Conservation (phyloP, 1,140 invertebrate genomes). For the Colletes gigas region DNA sequence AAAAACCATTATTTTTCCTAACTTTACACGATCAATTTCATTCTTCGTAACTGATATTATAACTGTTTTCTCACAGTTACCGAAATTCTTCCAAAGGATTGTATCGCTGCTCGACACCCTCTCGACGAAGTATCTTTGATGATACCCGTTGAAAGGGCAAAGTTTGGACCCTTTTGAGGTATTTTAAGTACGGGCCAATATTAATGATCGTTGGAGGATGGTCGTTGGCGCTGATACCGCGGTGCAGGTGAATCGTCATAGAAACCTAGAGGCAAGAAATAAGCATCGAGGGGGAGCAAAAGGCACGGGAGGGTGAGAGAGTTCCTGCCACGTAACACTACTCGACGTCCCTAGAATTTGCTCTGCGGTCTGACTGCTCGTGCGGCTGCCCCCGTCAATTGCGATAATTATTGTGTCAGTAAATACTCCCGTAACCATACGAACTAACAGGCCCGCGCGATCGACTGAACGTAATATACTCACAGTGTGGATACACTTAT, state of each 20-base stretch:
- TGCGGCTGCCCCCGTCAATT: constrained; percentile 72
- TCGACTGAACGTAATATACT: constrained; percentile 46
- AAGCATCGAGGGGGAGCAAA: background rate
- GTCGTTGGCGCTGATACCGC: background rate
- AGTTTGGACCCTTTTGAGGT: background rate
- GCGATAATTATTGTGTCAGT: constrained; percentile 79
- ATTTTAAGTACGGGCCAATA: background rate
- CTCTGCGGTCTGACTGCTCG: constrained; percentile 76
- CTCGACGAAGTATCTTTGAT: too few species aligned
- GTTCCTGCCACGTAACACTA: constrained; percentile 59
- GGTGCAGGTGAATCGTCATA: background rate
- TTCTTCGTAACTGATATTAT: too few species aligned
- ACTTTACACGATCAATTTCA: too few species aligned
- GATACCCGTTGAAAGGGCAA: background rate
- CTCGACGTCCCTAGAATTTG: constrained; percentile 74
- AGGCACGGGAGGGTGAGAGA: constrained; percentile 14
- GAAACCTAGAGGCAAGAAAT: constrained; percentile 24
- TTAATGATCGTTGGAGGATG: constrained; percentile 10
- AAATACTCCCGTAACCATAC: constrained; percentile 69
- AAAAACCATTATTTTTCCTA: too few species aligned
- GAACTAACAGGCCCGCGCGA: constrained; percentile 53
- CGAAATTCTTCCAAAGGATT: too few species aligned
- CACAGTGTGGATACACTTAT: constrained; percentile 45
- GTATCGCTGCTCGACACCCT: too few species aligned
- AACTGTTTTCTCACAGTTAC: too few species aligned